Evolutionary conservation across 2,888 invertebrate genomes (phyloP), one percentile per base, ranked within the genome.

Genomic region (Mesoligia furuncula): DNA sequence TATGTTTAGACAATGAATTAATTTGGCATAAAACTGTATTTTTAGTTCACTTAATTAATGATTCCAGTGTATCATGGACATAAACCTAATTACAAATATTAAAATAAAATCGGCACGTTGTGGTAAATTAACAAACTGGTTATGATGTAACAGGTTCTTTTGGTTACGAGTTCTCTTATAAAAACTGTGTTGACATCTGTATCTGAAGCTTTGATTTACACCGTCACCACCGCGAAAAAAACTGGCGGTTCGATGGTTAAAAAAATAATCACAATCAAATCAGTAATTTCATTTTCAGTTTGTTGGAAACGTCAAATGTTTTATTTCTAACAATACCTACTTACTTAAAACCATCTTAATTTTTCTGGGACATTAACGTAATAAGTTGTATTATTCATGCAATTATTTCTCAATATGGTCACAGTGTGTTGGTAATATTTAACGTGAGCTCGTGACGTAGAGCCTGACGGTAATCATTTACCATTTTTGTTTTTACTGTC

Each of bases 401-500:
- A 75, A 79, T 80, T 57, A 74, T 65, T 66, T 70, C 79, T 71
- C 61, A 76, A 81, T 72, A 69, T 64, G 62, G 62, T 65, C 57
- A 75, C 54, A 66, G 71, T 61, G 62, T 72, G 67, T n/a, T 61
- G 59, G 65, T 73, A 84, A 75, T 75, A 75, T 77, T 79, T 72
- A 71, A 77, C 65, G 48, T 70, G 69, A 73, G 57, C 70, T 65
- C 61, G 75, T 75, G 83, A 78, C 79, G 73, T 76, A 62, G 62
- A 73, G 68, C 69, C 66, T 70, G 78, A 75, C 66, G 75, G 70
- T 80, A 83, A 82, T 82, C 67, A 79, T 75, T 72, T 8, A 65
- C 75, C 75, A 77, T 79, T 80, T 83, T 82, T 78, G 66, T 70
- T 89, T 88, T 90, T 88, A 90, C 88, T 91, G 90, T 90, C 92